phyloP scores from a whole-genome alignment of 2,888 invertebrate genomes.

The Troides oblongomaculatus region DNA sequence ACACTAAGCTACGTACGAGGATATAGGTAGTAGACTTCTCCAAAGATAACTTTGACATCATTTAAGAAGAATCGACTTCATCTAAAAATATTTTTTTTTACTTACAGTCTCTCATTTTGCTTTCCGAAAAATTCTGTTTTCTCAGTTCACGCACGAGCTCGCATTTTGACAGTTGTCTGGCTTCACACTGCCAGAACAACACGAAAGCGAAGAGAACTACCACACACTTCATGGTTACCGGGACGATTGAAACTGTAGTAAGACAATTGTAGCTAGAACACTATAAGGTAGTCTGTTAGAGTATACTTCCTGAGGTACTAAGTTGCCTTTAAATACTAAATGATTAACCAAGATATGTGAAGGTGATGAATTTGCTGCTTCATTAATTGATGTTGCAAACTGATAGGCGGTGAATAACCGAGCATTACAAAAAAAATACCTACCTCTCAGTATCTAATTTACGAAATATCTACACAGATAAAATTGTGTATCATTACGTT shows the following conservation, averaged over 20 bases:
- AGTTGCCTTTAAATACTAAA: background rate
- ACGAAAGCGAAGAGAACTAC: conserved; percentile 4
- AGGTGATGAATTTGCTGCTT: background rate
- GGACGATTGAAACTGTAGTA: too few species aligned
- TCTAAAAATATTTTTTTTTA: conserved; percentile 23
- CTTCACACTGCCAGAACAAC: conserved; percentile 7
- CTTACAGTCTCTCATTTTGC: conserved; percentile 53
- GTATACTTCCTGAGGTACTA: background rate
- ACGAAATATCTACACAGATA: background rate
- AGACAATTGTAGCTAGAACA: too few species aligned
- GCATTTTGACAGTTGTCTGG: conserved; percentile 37
- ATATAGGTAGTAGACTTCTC: too few species aligned
- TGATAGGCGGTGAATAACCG: background rate
- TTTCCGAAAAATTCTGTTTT: conserved; percentile 47
- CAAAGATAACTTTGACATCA: too few species aligned
- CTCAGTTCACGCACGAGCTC: conserved; percentile 47
- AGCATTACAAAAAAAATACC: background rate
- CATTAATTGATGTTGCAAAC: background rate
- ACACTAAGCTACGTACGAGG: too few species aligned
- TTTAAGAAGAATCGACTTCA: too few species aligned
- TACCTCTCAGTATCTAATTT: background rate
- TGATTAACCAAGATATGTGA: background rate
- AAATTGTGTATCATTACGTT: background rate
- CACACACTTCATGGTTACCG: conserved; percentile 8
- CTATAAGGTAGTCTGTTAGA: background rate